Evolutionary conservation across 2,888 invertebrate species (phyloP), one percentile per base, ranked within the genome.

Genomic region (Aplocera efformata): DNA sequence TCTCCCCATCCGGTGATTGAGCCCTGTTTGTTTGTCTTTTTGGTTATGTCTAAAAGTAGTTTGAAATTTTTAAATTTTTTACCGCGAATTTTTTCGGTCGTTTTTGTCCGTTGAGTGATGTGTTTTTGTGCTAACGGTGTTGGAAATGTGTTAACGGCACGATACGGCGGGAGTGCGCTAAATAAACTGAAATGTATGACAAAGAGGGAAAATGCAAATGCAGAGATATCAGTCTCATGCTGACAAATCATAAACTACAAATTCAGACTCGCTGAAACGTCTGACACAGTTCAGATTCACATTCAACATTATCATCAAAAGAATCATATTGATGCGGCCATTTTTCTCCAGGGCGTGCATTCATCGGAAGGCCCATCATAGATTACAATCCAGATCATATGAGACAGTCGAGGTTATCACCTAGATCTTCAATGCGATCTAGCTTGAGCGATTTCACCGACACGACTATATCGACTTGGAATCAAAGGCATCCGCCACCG

Each of bases 151-250:
- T 38, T 72, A 66, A 71, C 67, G 68, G 74, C 79, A 78, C 79
- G 79, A 61, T 67, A 50, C 65, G 55, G 53, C 63, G 64, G 63
- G 67, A 63, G 71, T 63, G 70, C 68, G 70, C 57, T 57, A 79
- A 82, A 85, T 85, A 82, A 88, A 88, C 88, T 88, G 88, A 88
- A 88, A 86, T 88, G 85, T 83, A 81, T 59, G 49, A 53, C 56
- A 56, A 62, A 56, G 60, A 60, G 51, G 48, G 44, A 56, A 53
- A 56, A 53, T 17, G 13, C 26, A 28, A 11, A 22, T 11, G 7
- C 26, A 26, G 17, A 20, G 20, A 10, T 10, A 6, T 20, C 26
- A 33, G 9, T 7, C 7, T 17, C 17, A 28, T 7, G 9, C 38
- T 32, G 31, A 38, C 20, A 29, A 25, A 11, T 10, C 6, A 28